Evolutionary conservation across 1,140 invertebrate genomes (phyloP).

Genomic region (Caenorhabditis remanei): DNA sequence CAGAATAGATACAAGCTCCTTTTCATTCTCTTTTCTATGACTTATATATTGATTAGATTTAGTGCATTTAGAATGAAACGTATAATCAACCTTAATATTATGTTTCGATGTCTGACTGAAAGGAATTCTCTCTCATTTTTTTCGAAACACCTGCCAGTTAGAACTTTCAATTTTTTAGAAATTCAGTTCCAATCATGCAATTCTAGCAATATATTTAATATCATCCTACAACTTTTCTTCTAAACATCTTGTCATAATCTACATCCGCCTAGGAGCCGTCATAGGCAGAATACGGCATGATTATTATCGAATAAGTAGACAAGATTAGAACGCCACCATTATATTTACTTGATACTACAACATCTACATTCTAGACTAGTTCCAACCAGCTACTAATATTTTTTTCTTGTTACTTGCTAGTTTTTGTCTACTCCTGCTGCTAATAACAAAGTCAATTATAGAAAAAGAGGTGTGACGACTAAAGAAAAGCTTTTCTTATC

Average conservation of each 20-base stretch:
- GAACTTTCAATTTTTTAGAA: not conserved
- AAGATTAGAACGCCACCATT: constrained; percentile 22
- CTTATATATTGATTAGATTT: not conserved
- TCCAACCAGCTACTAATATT: not conserved
- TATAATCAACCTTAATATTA: not conserved
- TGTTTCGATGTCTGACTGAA: not conserved
- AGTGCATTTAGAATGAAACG: too few species aligned
- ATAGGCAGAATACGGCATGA: not conserved
- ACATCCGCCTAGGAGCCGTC: not conserved
- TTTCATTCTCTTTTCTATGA: not conserved
- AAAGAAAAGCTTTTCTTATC: too few species aligned
- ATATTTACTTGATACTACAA: not conserved
- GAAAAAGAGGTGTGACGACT: not conserved
- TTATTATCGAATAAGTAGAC: constrained; percentile 16
- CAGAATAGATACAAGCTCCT: constrained; percentile 2
- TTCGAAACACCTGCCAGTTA: not conserved
- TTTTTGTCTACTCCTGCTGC: not conserved
- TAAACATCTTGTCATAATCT: constrained; percentile 31
- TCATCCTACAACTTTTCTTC: not conserved
- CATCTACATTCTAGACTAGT: not conserved
- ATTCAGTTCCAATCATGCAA: not conserved
- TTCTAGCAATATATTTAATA: not conserved
- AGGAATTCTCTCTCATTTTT: too few species aligned
- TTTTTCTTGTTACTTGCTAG: not conserved
- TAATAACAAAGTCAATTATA: constrained; percentile 8